phyloP scores from a whole-genome alignment of 2,888 invertebrate species.

The Diadromus collaris region DNA sequence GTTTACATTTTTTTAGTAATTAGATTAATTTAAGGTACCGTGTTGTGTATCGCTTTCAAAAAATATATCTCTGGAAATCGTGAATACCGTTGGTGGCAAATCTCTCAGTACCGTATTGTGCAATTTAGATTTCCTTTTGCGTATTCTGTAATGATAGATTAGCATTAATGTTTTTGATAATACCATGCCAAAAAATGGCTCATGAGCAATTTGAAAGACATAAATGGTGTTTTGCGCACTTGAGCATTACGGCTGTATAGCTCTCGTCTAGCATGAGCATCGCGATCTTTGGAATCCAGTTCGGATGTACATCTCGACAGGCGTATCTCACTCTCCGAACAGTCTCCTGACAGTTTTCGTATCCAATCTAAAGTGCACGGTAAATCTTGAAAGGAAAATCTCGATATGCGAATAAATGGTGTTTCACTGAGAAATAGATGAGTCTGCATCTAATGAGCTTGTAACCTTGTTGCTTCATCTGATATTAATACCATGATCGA shows the following conservation, averaged over 20 bases:
- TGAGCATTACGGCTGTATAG: slow-evolving; percentile 60
- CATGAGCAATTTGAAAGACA: neutral
- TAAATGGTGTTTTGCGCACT: slow-evolving; percentile 45
- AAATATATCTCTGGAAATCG: slow-evolving; percentile 61
- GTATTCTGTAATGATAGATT: slow-evolving; percentile 48
- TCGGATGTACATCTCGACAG: slow-evolving; percentile 60
- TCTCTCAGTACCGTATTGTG: slow-evolving; percentile 47
- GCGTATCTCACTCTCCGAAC: slow-evolving; percentile 52
- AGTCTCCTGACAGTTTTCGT: slow-evolving; percentile 60
- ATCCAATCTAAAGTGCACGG: slow-evolving; percentile 55
- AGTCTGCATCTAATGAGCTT: too few species aligned
- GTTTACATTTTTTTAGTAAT: slow-evolving; percentile 45
- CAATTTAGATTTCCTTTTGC: slow-evolving; percentile 58
- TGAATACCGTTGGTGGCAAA: slow-evolving; percentile 62
- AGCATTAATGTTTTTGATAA: neutral
- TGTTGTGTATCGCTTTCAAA: slow-evolving; percentile 37
- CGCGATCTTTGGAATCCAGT: slow-evolving; percentile 58
- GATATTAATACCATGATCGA: too few species aligned
- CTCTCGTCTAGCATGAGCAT: slow-evolving; percentile 60
- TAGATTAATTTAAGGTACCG: slow-evolving; percentile 16
- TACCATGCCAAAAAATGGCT: neutral
- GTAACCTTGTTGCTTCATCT: too few species aligned
- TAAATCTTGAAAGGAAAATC: neutral
- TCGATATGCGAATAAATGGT: neutral
- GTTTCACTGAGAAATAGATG: neutral